These are phyloP conservation scores for Tholera decimalis DNA, from an alignment of 2,888 invertebrate genomes.

Conservation along the genomic window DNA sequence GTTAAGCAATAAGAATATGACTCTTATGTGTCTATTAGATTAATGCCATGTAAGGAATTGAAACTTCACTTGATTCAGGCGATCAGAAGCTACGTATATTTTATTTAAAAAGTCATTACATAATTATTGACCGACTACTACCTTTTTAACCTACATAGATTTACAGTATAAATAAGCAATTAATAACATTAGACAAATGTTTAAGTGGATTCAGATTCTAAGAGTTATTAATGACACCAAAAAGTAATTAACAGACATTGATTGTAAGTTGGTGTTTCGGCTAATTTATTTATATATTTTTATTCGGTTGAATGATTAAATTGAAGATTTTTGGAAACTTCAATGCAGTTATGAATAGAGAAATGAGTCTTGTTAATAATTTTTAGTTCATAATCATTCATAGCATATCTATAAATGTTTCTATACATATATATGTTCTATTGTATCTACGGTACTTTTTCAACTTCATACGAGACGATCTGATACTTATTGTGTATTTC, in stretches of 20 bases:
- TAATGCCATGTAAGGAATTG: neutral
- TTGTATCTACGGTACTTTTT: constrained; percentile 19
- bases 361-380: neutral
- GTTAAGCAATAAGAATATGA: too few species aligned
- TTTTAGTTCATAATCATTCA: neutral
- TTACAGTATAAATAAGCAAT: constrained; percentile 22
- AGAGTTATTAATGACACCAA: constrained; percentile 17
- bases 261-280: too few species aligned
- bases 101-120: constrained; percentile 2
- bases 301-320: neutral
- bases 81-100: neutral
- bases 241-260: constrained; percentile 3
- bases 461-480: neutral
- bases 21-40: neutral
- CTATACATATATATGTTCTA: constrained; percentile 39
- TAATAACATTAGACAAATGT: constrained; percentile 22
- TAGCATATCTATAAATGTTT: constrained; percentile 19
- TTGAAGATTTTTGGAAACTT: neutral
- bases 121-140: constrained; percentile 31
- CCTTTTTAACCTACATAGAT: constrained; percentile 38
- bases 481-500: neutral
- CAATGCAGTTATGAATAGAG: neutral
- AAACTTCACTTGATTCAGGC: neutral
- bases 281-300: neutral
- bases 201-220: constrained; percentile 1